Conservation (phyloP, 1,140 invertebrate genomes). For the Brachionus paranguensis region DNA sequence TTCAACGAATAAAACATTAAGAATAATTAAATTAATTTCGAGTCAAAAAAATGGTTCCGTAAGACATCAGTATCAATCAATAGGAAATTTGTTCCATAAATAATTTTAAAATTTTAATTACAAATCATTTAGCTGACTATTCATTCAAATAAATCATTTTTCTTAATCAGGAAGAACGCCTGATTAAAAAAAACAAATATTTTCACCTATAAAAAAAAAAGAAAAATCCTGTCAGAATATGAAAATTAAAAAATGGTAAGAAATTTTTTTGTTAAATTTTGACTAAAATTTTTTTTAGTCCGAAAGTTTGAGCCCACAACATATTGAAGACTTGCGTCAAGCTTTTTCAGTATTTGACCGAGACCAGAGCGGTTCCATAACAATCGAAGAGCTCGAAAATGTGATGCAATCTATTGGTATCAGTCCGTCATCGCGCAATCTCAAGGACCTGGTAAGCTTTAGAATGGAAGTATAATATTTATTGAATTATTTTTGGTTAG, state of each 20-base stretch:
- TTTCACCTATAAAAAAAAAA: neutral
- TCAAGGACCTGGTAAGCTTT: neutral
- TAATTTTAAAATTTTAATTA: neutral
- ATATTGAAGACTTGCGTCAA: neutral
- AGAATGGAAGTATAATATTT: neutral
- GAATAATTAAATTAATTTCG: neutral
- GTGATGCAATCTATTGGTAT: slow-evolving; percentile 34
- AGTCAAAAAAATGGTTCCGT: neutral
- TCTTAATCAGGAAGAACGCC: neutral
- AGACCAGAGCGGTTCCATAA: slow-evolving; percentile 19
- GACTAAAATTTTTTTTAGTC: neutral
- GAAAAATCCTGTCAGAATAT: neutral
- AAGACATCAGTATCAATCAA: neutral
- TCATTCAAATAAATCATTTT: neutral
- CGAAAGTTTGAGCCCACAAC: neutral
- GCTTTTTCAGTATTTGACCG: slow-evolving; percentile 28
- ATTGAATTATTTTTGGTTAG: neutral
- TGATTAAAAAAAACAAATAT: neutral
- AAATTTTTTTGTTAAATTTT: neutral
- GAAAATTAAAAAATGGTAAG: neutral
- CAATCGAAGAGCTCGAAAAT: slow-evolving; percentile 21
- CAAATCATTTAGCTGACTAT: neutral
- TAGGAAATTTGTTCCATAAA: neutral
- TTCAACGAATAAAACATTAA: neutral
- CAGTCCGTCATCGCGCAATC: neutral